Evolutionary conservation across 2,113 vertebrate genomes (phyloP).

Genomic region (Mastomys natalensis): DNA sequence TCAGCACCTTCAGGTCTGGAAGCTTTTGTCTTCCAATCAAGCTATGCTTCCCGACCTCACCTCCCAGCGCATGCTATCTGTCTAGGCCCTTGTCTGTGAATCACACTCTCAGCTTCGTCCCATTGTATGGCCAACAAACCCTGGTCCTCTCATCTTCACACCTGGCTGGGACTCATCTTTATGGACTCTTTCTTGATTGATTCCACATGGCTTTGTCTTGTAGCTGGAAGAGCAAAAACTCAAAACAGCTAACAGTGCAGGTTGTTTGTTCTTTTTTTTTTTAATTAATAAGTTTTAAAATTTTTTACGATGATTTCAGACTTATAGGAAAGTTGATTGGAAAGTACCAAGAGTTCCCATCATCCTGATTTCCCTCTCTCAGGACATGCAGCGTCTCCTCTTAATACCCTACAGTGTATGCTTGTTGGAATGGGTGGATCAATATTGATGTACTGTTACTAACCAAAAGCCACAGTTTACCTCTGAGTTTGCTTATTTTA

Average conservation of each 20-base stretch:
- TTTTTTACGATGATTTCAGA: background rate
- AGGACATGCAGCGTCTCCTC: background rate
- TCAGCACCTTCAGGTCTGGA: background rate
- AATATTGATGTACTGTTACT: background rate
- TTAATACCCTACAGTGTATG: background rate
- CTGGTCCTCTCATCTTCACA: background rate
- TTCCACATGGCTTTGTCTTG: background rate
- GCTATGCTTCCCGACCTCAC: no score
- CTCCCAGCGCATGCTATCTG: no score
- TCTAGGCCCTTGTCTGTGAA: background rate
- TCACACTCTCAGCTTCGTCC: background rate
- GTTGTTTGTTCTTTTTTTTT: background rate
- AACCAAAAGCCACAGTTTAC: background rate
- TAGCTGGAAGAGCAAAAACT: background rate
- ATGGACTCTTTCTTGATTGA: background rate
- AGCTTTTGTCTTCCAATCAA: background rate
- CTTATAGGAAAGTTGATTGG: constrained; percentile 46
- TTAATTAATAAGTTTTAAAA: background rate
- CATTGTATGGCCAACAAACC: background rate
- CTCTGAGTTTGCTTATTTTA: background rate
- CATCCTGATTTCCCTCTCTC: background rate
- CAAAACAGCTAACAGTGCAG: constrained; percentile 1
- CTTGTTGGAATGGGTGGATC: background rate
- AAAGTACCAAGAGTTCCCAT: constrained; percentile 48
- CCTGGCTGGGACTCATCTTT: background rate